Conservation (phyloP, 2,888 invertebrate species). For the Tribolium freemani region DNA sequence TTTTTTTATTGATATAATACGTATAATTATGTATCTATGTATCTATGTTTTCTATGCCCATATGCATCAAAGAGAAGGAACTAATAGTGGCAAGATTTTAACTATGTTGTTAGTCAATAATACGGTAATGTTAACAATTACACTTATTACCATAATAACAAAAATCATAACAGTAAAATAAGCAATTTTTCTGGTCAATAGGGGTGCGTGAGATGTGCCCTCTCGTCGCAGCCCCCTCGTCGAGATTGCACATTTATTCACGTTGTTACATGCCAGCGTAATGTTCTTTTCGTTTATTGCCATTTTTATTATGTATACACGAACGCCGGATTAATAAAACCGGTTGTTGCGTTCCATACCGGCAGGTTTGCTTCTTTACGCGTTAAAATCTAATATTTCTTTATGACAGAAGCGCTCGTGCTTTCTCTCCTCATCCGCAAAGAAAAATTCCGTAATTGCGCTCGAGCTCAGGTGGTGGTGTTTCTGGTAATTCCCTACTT, state of each 20-base stretch:
- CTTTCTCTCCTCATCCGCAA: slow-evolving; percentile 22
- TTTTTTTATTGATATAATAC: too few species aligned
- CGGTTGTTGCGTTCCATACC: slow-evolving; percentile 48
- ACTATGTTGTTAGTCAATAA: too few species aligned
- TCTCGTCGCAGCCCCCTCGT: background rate
- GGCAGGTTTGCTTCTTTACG: slow-evolving; percentile 29
- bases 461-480: slow-evolving; percentile 49
- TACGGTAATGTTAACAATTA: too few species aligned
- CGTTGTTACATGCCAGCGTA: slow-evolving; percentile 38
- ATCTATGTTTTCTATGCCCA: too few species aligned
- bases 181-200: too few species aligned
- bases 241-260: slow-evolving; percentile 29
- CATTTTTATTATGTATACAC: slow-evolving; percentile 49
- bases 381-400: slow-evolving; percentile 49
- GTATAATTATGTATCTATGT: too few species aligned
- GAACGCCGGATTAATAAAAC: slow-evolving; percentile 53
- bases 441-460: slow-evolving; percentile 43
- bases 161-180: too few species aligned
- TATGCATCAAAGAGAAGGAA: too few species aligned
- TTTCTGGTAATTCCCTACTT: slow-evolving; percentile 51
- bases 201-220: too few species aligned
- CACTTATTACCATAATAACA: too few species aligned
- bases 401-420: slow-evolving; percentile 34
- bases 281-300: slow-evolving; percentile 47
- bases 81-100: too few species aligned